Percentiles rank a stretch among this genome's conserved stretches.
Conservation (phyloP, 2,888 invertebrate species). For the Eilema caniola region DNA sequence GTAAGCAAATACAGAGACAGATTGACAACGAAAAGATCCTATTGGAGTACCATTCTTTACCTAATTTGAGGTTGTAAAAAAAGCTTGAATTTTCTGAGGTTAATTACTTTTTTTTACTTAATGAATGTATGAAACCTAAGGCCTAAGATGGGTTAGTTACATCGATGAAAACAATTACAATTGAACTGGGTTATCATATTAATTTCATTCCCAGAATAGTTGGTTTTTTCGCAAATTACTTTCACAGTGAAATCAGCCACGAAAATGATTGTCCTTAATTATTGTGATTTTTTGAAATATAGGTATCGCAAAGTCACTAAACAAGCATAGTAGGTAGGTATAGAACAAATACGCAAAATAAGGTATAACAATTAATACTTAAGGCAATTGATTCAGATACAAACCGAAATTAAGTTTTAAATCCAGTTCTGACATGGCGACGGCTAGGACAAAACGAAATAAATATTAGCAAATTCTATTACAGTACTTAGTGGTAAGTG, state of each 20-base stretch:
- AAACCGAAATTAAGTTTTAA: constrained; percentile 72
- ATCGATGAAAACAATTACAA: neutral
- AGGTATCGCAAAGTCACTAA: neutral
- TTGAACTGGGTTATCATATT: neutral
- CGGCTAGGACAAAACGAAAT: constrained; percentile 52
- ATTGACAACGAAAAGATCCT: neutral
- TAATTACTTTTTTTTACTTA: neutral
- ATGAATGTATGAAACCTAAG: neutral
- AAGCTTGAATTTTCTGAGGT: neutral
- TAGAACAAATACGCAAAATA: neutral
- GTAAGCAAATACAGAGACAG: neutral
- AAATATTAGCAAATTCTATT: constrained; percentile 2
- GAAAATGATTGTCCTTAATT: neutral
- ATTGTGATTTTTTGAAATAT: neutral
- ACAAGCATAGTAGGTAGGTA: neutral
- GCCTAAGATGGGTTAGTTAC: neutral
- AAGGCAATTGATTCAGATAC: constrained; percentile 42
- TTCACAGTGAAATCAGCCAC: neutral
- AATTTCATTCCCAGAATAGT: neutral
- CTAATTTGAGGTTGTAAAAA: neutral
- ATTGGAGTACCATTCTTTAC: neutral
- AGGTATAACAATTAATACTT: neutral
- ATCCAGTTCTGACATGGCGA: constrained; percentile 70
- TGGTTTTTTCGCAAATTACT: neutral
- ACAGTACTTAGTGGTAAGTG: neutral